These are phyloP conservation scores for Coecobrya sp. DNA, from an alignment of 2,888 invertebrate genomes.

Conservation along the genomic window DNA sequence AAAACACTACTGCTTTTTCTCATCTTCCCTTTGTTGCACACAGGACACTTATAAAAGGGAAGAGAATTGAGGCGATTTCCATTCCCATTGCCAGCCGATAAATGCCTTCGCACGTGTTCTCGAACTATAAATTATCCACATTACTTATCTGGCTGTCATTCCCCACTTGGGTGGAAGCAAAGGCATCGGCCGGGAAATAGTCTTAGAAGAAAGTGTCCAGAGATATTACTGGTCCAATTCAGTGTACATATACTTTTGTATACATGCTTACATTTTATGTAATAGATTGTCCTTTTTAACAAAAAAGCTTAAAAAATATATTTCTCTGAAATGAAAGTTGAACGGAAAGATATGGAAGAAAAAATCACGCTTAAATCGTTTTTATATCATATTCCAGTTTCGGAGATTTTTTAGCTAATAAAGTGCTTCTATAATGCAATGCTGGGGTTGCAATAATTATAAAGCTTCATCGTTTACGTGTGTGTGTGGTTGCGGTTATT, in stretches of 20 bases:
- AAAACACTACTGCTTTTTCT: neutral
- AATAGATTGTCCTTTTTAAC: neutral
- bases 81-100: constrained; percentile 67
- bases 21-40: constrained; percentile 6
- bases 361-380: neutral
- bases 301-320: neutral
- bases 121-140: constrained; percentile 74
- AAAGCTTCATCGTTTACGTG: neutral
- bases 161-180: constrained; percentile 12
- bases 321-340: neutral
- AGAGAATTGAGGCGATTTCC: constrained; percentile 15
- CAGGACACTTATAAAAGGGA: constrained; percentile 28
- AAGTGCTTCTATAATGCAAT: neutral
- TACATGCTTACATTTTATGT: neutral
- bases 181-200: constrained; percentile 15
- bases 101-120: constrained; percentile 74
- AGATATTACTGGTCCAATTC: neutral
- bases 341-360: neutral
- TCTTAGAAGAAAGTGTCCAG: constrained; percentile 73
- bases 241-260: neutral
- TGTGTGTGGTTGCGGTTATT: neutral
- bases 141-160: constrained; percentile 76
- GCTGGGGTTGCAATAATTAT: neutral
- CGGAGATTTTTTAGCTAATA: no score
- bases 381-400: no score